Evolutionary conservation across 2,888 invertebrate species (phyloP), one percentile per base, ranked within the genome.

Genomic region (Spicauda simplicius): DNA sequence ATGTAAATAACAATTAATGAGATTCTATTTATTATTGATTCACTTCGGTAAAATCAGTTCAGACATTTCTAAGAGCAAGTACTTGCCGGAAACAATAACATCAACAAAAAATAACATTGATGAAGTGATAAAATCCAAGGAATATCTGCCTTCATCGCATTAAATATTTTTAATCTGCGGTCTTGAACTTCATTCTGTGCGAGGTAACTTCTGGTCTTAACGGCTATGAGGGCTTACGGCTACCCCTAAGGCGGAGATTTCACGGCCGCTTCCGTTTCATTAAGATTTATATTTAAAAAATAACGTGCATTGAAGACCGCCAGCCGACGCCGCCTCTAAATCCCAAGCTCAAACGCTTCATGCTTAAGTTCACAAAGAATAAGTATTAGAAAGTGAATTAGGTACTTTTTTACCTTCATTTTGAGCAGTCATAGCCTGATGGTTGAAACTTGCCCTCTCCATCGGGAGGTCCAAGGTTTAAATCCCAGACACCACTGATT

Each of bases 211-310:
- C 25, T 53, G 62, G 20, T 41, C 6, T 16, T 20, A 53, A 45
- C 55, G 30, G 30, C 25, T 25, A 45, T 20, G 14, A 25, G 25
- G 25, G 25, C 25, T 25, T 25, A 25, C 25, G 62, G 11, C 1
- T 10, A 37, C 7, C 52, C 19, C 48, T 14, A 16, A 16, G 4
- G 16, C 57, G 48, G 53, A 71, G 71, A 74, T 74, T 70, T 70
- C 50, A 52, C 57, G 48, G 67, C 58, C 66, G 73, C 66, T 75
- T 74, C 69, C 70, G 72, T 78, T 78, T 80, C 77, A 80, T 80
- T 80, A 77, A 74, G 57, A 76, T 79, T 80, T 78, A 78, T 76
- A 75, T 77, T 75, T 78, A 75, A 79, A 79, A 81, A 80, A 80
- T 78, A 80, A 76, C 74, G 74, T 76, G 78, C 77, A 76, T 74